These are phyloP conservation scores for Astyanax mexicanus DNA, from an alignment of 2,797 vertebrate genomes.

Conservation along the genomic window DNA sequence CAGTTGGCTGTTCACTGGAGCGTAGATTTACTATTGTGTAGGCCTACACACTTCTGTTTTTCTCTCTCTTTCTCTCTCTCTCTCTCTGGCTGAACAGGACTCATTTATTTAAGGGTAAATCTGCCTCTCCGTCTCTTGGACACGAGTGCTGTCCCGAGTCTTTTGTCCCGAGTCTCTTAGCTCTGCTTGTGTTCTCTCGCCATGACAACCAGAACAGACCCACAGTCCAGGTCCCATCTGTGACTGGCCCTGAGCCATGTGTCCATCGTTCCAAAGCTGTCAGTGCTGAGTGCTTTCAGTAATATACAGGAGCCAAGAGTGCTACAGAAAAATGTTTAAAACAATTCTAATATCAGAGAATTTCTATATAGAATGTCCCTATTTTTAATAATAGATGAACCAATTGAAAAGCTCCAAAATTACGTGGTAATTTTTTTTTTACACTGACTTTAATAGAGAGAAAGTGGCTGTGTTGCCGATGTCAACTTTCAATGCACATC, in stretches of 20 bases:
- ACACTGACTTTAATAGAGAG: too few species aligned
- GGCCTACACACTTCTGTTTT: conserved; percentile 17
- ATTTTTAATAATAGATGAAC: too few species aligned
- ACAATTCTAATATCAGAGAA: too few species aligned
- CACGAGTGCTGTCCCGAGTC: conserved; percentile 25
- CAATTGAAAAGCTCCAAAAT: too few species aligned
- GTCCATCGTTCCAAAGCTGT: conserved; percentile 58
- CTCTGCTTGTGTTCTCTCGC: conserved; percentile 52
- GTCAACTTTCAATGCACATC: too few species aligned
- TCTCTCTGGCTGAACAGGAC: not conserved
- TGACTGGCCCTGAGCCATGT: conserved; percentile 81
- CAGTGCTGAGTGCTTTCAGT: not conserved
- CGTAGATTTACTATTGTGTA: conserved; percentile 10
- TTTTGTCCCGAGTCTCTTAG: conserved; percentile 47
- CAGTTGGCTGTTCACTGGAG: conserved; percentile 31
- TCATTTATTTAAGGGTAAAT: conserved; percentile 14
- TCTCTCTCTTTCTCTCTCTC: not conserved
- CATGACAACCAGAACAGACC: conserved; percentile 49
- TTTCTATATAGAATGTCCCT: not conserved
- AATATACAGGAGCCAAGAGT: not conserved
- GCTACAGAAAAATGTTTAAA: not conserved
- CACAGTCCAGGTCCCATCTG: conserved; percentile 77
- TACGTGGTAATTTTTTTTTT: too few species aligned
- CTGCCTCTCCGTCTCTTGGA: conserved; percentile 37
- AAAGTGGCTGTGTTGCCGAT: too few species aligned